Evolutionary conservation across 2,113 vertebrate genomes (phyloP).

Genomic region (Nestor notabilis): DNA sequence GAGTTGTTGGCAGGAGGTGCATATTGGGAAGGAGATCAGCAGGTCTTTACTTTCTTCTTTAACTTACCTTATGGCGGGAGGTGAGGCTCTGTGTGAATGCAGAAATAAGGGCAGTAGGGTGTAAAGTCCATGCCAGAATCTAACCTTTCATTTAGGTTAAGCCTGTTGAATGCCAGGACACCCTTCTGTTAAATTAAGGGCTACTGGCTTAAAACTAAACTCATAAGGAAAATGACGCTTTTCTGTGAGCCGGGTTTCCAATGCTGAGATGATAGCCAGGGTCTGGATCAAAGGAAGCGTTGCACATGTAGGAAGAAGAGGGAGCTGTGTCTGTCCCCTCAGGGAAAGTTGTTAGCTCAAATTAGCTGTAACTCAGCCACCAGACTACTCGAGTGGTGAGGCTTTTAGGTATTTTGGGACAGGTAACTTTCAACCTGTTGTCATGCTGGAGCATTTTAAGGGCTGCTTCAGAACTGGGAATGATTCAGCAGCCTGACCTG

Average conservation of each 20-base stretch:
- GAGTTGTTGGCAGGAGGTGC: not conserved
- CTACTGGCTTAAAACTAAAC: not conserved
- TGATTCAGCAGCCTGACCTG: not conserved
- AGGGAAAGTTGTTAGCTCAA: not conserved
- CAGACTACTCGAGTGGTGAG: not conserved
- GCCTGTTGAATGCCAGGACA: not conserved
- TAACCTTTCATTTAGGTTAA: not conserved
- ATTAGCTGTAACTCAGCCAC: not conserved
- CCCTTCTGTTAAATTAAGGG: not conserved
- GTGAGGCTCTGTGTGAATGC: not conserved
- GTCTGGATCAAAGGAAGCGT: not conserved
- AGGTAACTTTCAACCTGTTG: not conserved
- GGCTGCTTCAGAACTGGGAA: not conserved
- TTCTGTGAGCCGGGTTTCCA: not conserved
- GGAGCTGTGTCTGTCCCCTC: not conserved
- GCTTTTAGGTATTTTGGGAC: not conserved
- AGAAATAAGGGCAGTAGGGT: not conserved
- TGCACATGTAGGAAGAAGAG: accelerated
- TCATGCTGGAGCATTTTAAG: not conserved
- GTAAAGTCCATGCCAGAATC: not conserved
- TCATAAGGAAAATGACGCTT: accelerated
- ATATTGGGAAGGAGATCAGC: not conserved
- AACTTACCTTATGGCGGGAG: not conserved
- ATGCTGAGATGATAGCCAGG: accelerated
- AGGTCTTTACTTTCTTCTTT: not conserved